Percentiles rank a stretch among this genome's conserved stretches.
phyloP scores from a whole-genome alignment of 2,797 vertebrate species.

The Coreius guichenoti region DNA sequence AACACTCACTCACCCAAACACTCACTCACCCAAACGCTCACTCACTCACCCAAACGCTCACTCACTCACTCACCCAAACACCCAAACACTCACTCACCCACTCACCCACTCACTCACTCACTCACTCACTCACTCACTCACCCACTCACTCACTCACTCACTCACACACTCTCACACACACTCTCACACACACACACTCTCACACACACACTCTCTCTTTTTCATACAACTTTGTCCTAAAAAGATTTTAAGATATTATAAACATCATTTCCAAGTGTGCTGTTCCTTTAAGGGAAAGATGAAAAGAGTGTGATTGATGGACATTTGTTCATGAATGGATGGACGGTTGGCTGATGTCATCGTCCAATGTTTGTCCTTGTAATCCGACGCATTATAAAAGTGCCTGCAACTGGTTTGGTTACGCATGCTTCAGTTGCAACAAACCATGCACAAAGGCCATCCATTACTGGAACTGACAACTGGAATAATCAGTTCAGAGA shows the following conservation, averaged over 20 bases:
- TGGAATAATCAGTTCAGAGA: conserved; percentile 7
- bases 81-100: too few relatives aligned
- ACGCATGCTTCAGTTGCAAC: not conserved
- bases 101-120: too few relatives aligned
- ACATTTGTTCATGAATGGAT: not conserved
- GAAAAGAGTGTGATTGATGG: not conserved
- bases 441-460: not conserved
- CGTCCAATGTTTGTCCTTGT: not conserved
- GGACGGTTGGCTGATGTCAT: not conserved
- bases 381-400: not conserved
- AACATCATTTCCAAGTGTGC: not conserved
- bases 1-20: too few relatives aligned
- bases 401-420: conserved; percentile 16
- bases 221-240: too few relatives aligned
- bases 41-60: too few relatives aligned
- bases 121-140: too few relatives aligned
- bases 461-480: conserved; percentile 4
- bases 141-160: too few relatives aligned
- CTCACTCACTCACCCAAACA: too few relatives aligned
- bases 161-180: too few relatives aligned
- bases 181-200: too few relatives aligned
- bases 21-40: too few relatives aligned
- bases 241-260: not conserved
- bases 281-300: not conserved
- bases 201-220: too few relatives aligned